Conservation (phyloP, 2,113 vertebrate genomes). For the Procavia capensis region DNA sequence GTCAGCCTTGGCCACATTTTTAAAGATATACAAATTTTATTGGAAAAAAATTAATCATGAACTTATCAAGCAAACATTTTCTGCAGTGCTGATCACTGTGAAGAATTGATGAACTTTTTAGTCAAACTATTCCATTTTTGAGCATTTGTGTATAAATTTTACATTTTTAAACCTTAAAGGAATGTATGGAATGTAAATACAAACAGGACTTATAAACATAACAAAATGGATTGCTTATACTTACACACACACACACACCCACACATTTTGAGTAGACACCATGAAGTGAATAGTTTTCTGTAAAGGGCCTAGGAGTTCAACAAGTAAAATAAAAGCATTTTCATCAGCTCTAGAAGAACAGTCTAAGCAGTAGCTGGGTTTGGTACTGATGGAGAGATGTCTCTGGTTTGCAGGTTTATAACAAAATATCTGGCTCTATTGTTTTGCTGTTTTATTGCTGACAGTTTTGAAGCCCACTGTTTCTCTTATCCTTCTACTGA, state of each 20-base stretch:
- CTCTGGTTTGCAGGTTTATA: not conserved
- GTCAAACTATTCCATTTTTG: slow-evolving; percentile 61
- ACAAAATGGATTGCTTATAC: not conserved
- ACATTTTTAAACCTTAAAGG: slow-evolving; percentile 14
- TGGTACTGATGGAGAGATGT: not conserved
- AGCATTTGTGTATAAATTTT: not conserved
- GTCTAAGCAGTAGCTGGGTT: not conserved
- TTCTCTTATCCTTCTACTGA: not conserved
- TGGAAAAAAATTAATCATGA: slow-evolving; percentile 17
- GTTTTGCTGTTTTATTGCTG: not conserved
- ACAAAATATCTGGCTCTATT: not conserved
- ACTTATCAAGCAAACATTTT: slow-evolving; percentile 48
- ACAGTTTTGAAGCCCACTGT: not conserved
- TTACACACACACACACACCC: too few relatives aligned
- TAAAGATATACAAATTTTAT: not conserved
- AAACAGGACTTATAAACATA: not conserved
- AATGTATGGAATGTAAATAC: not conserved
- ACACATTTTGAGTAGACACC: slow-evolving; percentile 6
- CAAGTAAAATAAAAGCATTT: not conserved
- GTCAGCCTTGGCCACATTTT: slow-evolving; percentile 20
- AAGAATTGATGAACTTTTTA: slow-evolving; percentile 73
- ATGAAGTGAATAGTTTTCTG: slow-evolving; percentile 17
- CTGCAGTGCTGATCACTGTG: not conserved
- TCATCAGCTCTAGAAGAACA: slow-evolving; percentile 15
- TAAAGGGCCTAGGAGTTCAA: not conserved